Conservation (phyloP, 2,797 vertebrate species). For the Protonibea diacanthus region DNA sequence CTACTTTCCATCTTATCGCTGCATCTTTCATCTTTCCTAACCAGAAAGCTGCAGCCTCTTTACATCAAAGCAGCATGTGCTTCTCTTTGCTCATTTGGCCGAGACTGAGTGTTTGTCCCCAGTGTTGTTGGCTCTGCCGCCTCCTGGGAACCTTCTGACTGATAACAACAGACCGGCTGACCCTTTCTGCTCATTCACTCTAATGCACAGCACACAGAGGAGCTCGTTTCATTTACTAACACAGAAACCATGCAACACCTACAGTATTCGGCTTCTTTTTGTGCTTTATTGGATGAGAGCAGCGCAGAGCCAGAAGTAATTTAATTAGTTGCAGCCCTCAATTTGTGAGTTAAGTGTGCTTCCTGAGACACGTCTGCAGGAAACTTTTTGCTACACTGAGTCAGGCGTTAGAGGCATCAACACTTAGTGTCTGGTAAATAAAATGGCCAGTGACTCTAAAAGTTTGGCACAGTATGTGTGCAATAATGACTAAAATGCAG, state of each 20-base stretch:
- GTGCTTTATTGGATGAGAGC: slow-evolving; percentile 25
- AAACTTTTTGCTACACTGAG: neutral
- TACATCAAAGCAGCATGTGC: slow-evolving; percentile 14
- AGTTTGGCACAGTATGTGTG: slow-evolving; percentile 1
- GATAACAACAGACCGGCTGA: slow-evolving; percentile 45
- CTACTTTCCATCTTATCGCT: slow-evolving; percentile 18
- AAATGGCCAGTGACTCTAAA: neutral
- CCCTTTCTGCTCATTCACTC: slow-evolving; percentile 28
- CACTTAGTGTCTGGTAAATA: neutral
- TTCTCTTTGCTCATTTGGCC: slow-evolving; percentile 40
- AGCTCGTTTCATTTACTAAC: slow-evolving; percentile 38
- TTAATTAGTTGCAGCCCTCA: slow-evolving; percentile 10
- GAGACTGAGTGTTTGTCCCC: slow-evolving; percentile 31
- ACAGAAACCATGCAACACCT: slow-evolving; percentile 9
- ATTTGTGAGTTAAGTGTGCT: slow-evolving; percentile 11
- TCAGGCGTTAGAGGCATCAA: neutral
- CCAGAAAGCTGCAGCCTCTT: slow-evolving; percentile 20
- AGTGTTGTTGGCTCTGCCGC: slow-evolving; percentile 31
- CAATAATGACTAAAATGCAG: neutral
- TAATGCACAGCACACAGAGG: slow-evolving; percentile 33
- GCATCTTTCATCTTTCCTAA: slow-evolving; percentile 32
- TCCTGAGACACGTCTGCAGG: neutral
- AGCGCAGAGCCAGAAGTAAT: slow-evolving; percentile 9
- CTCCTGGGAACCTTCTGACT: slow-evolving; percentile 45
- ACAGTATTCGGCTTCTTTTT: slow-evolving; percentile 16